Evolutionary conservation across 2,888 invertebrate genomes (phyloP), one percentile per base, ranked within the genome.

Genomic region (Sialis fuliginosa): DNA sequence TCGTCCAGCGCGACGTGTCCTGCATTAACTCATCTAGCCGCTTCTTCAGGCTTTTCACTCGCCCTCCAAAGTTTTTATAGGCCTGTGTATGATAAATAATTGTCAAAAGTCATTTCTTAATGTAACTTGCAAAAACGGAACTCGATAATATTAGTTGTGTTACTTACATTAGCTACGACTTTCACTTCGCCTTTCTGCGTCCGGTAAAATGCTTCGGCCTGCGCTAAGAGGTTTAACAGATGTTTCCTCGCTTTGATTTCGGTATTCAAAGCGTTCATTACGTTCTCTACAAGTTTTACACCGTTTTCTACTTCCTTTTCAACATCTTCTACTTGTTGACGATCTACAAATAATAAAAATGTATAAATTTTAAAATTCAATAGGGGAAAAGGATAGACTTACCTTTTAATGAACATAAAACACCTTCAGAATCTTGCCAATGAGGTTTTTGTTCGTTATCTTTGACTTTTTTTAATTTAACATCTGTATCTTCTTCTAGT

Each of bases 121-220:
- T n/a, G n/a, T n/a, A n/a, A 7, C 37, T 6, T 37, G 12, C 33
- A 3, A n/a, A 43, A 32, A 42, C 30, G 12, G 12, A 10, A 10
- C 41, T 5, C 12, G 2, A 5, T 37, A n/a, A 41, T 22, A 22
- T 22, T 22, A 4, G 22, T 22, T 22, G 22, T 22, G 22, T 22
- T 22, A 22, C 85, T 79, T 67, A 93, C 95, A 73, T 88, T 91
- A 49, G 88, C 87, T 31, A 96, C 95, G 51, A 95, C 83, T 72
- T 91, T 92, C 9, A 95, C 95, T 70, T 97, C 96, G 6, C 87
- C 85, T 50, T 85, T 74, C 62, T 96, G 95, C 12, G 83, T 85
- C 39, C 87, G 83, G 61, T 93, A 88, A 65, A 89, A 92, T 50
- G 81, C 77, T 56, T 86, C 83, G 5, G 90, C 87, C 41, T 85